Evolutionary conservation across 2,888 invertebrate species (phyloP), one percentile per base, ranked within the genome.

Genomic region (Dryobota labecula): DNA sequence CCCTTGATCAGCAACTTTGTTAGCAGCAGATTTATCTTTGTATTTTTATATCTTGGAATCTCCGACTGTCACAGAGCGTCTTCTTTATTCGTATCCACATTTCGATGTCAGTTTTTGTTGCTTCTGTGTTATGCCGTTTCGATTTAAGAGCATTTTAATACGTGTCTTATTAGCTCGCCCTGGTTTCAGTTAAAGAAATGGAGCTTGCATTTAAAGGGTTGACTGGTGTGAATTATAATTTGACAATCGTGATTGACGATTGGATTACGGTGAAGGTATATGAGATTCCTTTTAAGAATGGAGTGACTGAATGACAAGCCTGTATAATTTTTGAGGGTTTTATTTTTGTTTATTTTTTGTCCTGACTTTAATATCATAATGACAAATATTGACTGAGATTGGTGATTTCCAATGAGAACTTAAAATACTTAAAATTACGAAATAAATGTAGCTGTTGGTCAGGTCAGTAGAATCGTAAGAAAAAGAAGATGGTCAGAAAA

Each of bases 61-160:
- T 90, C 86, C 73, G 87, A 87, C 89, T 91, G 92, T 92, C 92
- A 91, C 91, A 90, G 88, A 85, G 87, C 86, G 84, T 91, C 90
- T 90, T 89, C 89, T 90, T 94, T 91, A 90, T 92, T 89, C 90
- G 87, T 86, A 91, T 90, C 90, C 91, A 91, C 87, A 90, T 90
- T 89, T 89, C 87, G 88, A 88, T 92, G 93, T 91, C 91, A 92
- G 87, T 89, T 92, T 91, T 92, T 92, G 89, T 91, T 89, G 89
- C 88, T 86, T 83, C 86, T 83, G 86, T 87, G 87, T 87, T 86
- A 84, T 88, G 87, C 87, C 83, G 87, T 92, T 90, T 92, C 89
- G 85, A 87, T 90, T 91, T 90, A 88, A 90, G 87, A 85, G 84
- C 83, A 84, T 89, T 89, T 91, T 91, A 91, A 91, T 91, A 88